A percentile compares a stretch with the other conserved stretches of the same genome.
Evolutionary conservation across 2,113 vertebrate species (phyloP).

Genomic region (Gymnobelideus leadbeateri): DNA sequence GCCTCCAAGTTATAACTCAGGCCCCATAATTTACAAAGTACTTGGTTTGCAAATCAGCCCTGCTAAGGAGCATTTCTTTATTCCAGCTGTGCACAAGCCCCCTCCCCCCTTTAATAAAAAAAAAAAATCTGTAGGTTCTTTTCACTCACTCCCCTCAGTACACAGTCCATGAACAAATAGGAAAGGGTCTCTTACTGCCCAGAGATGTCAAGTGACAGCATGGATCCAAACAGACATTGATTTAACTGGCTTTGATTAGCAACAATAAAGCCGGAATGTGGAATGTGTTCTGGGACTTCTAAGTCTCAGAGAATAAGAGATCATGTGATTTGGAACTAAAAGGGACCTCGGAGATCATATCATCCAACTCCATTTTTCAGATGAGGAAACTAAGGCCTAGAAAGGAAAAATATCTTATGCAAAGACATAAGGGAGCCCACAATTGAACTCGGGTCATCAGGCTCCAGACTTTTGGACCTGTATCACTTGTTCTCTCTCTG

Average conservation of each 20-base stretch:
- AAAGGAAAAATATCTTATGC: neutral
- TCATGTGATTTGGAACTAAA: neutral
- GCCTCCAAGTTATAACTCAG: conserved; percentile 79
- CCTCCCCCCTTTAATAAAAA: neutral
- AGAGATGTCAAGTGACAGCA: neutral
- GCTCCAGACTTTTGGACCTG: neutral
- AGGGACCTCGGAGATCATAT: neutral
- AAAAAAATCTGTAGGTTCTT: neutral
- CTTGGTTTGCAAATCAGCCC: conserved; percentile 78
- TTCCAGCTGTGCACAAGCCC: conserved; percentile 72
- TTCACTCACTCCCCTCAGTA: neutral
- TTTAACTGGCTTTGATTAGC: neutral
- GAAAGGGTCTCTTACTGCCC: neutral
- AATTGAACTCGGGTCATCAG: neutral
- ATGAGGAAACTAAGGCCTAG: neutral
- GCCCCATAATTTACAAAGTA: conserved; percentile 81
- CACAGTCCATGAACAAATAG: neutral
- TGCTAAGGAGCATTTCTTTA: conserved; percentile 66
- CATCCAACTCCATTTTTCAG: neutral
- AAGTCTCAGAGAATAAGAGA: neutral
- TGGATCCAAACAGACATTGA: neutral
- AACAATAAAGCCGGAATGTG: neutral
- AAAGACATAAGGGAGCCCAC: neutral
- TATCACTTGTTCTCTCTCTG: neutral
- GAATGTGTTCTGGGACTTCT: neutral